phyloP scores from a whole-genome alignment of 1,140 invertebrate genomes.

The Antheraea pernyi region DNA sequence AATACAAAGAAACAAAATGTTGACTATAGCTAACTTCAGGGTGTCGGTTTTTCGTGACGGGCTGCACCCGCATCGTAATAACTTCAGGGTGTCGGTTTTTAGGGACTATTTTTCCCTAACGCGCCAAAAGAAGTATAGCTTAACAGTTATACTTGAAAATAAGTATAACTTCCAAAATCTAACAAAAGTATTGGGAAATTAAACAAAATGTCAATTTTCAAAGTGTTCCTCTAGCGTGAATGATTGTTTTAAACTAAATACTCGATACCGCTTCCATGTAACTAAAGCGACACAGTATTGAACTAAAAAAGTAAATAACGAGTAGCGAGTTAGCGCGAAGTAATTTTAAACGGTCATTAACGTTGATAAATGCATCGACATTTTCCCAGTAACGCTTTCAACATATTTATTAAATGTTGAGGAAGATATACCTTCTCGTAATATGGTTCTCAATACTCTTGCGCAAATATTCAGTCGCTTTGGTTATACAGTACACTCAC shows the following conservation, averaged over 20 bases:
- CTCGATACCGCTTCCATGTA: not conserved
- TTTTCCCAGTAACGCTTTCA: slow-evolving; percentile 15
- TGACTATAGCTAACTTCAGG: too few species aligned
- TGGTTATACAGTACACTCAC: slow-evolving; percentile 1
- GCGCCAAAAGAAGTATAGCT: too few species aligned
- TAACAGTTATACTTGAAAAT: too few species aligned
- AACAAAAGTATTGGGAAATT: too few species aligned
- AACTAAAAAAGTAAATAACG: not conserved
- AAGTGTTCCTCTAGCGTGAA: not conserved
- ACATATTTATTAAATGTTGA: slow-evolving; percentile 14
- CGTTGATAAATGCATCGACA: slow-evolving; percentile 11
- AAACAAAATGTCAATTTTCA: not conserved
- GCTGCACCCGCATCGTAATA: too few species aligned
- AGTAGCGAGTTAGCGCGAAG: not conserved
- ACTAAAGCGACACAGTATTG: not conserved
- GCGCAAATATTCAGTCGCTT: slow-evolving; percentile 13
- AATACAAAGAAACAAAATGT: too few species aligned
- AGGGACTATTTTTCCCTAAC: too few species aligned
- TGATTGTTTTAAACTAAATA: not conserved
- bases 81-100: too few species aligned
- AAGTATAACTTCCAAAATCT: too few species aligned
- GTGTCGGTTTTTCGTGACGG: too few species aligned
- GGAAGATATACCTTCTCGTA: slow-evolving; percentile 11
- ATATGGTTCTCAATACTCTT: slow-evolving; percentile 12
- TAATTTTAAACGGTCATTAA: slow-evolving; percentile 7